Evolutionary conservation across 2,113 vertebrate species (phyloP), one percentile per base, ranked within the genome.

Genomic region (Tor tambroides): DNA sequence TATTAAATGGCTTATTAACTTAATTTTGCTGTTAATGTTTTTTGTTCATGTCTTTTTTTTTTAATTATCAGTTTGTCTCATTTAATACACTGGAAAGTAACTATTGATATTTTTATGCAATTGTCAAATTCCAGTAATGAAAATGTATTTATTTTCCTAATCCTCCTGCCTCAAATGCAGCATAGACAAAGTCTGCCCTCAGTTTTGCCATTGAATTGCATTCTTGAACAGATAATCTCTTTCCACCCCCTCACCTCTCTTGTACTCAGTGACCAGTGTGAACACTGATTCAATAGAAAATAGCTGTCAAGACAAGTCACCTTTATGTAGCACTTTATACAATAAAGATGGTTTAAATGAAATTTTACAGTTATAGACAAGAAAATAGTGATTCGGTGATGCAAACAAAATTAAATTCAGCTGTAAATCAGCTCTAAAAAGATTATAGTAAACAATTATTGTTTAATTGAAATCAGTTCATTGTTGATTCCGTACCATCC

Each of bases 181-280:
- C 75, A 28, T 41, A 54, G 9, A 78, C 46, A 77, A 77, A 65
- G 80, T 43, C 80, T 43, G n/a, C n/a, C 38, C 1, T 80, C 54
- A 41, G 54, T 46, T 46, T 78, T 49, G 38, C 30, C 78, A 80
- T 8, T 80, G 59, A 46, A 38, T 80, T 65, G 80, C 59, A 82
- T 82, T 82, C 80, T 82, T 82, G 38, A 65, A 65, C 38, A 67
- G 59, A 82, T 82, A 41, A 82, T 82, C 80, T 67, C n/a, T 82
- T 82, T 82, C n/a, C 59, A 81, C 59, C 59, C 80, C n/a, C 26
- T 82, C 59, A 82, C 59, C 59, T 65, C 59, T 63, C 59, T 67
- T 46, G 59, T 19, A 65, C 80, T 30, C 80, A 82, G n/a, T 65
- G 59, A 82, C 59, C n/a, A 19, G 35, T 67, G 3, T 80, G 79